Evolutionary conservation across 2,888 invertebrate species (phyloP).

Genomic region (Pandemis heparana): DNA sequence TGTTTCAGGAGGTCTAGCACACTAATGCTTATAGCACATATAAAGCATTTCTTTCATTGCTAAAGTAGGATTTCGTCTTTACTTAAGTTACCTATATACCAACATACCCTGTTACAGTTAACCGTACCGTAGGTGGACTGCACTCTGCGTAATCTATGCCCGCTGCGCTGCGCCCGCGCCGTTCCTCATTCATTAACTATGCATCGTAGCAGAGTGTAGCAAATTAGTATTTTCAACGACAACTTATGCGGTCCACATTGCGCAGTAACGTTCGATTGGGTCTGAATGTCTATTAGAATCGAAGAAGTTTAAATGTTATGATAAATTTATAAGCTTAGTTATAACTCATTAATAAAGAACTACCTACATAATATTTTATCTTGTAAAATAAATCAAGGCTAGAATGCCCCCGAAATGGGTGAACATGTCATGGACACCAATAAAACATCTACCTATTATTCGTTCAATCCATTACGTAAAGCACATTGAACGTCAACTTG

Average conservation of each 20-base stretch:
- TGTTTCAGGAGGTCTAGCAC: not conserved
- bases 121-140: not conserved
- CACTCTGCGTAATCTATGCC: conserved; percentile 32
- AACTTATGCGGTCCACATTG: conserved; percentile 35
- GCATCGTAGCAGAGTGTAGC: conserved; percentile 20
- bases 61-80: not conserved
- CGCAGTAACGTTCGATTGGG: conserved; percentile 17
- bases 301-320: not conserved
- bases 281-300: conserved; percentile 28
- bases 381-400: not conserved
- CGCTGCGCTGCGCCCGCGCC: conserved; percentile 23
- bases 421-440: conserved; percentile 37
- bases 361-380: not conserved
- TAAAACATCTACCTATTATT: conserved; percentile 26
- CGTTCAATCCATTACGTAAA: conserved; percentile 36
- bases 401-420: not conserved
- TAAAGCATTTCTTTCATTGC: no score
- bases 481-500: conserved; percentile 43
- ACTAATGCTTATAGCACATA: not conserved
- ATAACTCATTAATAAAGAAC: not conserved
- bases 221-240: conserved; percentile 38
- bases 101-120: conserved; percentile 1
- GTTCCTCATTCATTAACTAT: conserved; percentile 25
- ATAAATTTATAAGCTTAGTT: not conserved
- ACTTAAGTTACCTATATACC: not conserved